Base-by-base conservation (phyloP, 2,888 invertebrate species). In the Agrilus cyanescens region DNA sequence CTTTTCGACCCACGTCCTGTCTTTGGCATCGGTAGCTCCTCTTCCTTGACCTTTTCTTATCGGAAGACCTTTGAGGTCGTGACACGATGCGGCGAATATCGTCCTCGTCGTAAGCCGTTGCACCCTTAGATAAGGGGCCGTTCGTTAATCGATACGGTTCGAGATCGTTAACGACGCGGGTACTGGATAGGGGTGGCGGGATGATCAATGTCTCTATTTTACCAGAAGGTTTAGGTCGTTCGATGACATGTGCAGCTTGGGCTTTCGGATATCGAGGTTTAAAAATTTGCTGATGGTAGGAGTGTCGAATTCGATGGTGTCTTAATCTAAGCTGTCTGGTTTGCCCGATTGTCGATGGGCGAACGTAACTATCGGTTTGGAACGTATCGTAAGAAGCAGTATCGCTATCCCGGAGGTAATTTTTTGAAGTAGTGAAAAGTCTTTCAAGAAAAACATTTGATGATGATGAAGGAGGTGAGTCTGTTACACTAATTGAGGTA, bases 1-100 rank as follows among this genome's bases (percentile, higher is more conserved):
- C 79, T 54, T 80, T 69, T 56, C 77, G 74, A 38, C 75, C 73
- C 44, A 79, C 73, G 68, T 80, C 78, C 52, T 73, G 71, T 48
- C 75, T 74, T 34, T 75, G 75, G 58, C 78, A 77, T 65, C 72
- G 73, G 51, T 65, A 65, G 14, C 59, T 61, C 34, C 39, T 45
- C 41, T 43, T 36, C 12, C 18, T 36, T 16, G 43, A 44, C 41
- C 47, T 49, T 30, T 47, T 48, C 38, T 45, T 50, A 15, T 48
- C 46, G 12, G 56, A 53, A 16, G 57, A 56, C 40, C 57, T 46
- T 37, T 56, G 55, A 36, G 50, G 46, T 37, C 55, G 49, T 40
- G 50, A 49, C 18, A n/a, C 46, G 38, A 32, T 52, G 51, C 41
- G 54, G 51, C 53, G 46, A 50, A 46, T 18, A 39, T 44, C 40